Evolutionary conservation across 2,113 vertebrate genomes (phyloP).

Genomic region (Athene cunicularia): DNA sequence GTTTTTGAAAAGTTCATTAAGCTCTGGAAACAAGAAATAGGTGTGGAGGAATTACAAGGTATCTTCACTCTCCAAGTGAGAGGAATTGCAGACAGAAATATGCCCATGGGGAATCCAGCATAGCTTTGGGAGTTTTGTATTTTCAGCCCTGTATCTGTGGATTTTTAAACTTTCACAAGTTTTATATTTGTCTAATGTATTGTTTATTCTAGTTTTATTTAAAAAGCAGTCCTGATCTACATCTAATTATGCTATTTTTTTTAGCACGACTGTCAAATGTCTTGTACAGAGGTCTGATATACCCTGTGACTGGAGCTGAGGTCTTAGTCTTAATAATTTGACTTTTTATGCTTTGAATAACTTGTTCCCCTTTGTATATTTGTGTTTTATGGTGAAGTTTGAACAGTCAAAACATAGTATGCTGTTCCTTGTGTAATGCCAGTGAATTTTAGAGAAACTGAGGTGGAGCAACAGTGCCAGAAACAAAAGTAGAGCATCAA

Average conservation of each 20-base stretch:
- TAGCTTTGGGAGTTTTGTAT: background rate
- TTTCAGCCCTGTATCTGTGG: background rate
- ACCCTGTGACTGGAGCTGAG: background rate
- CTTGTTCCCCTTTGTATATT: background rate
- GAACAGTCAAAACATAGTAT: background rate
- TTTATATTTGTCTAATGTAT: background rate
- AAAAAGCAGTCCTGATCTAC: background rate
- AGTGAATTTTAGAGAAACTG: background rate
- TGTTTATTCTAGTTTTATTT: background rate
- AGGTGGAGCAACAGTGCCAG: background rate
- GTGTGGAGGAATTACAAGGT: background rate
- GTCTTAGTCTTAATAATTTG: background rate
- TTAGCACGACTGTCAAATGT: background rate
- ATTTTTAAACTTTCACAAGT: background rate
- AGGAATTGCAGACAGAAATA: background rate
- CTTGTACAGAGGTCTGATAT: fast-evolving
- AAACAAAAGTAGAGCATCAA: background rate
- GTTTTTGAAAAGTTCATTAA: background rate
- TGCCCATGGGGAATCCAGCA: background rate
- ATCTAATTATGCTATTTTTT: background rate
- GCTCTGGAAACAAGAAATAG: background rate
- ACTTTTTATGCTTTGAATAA: background rate
- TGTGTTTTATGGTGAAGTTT: background rate
- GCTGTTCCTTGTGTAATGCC: background rate
- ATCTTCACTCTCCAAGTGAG: background rate